Conservation (phyloP, 2,797 vertebrate genomes). For the Darevskia mixta region DNA sequence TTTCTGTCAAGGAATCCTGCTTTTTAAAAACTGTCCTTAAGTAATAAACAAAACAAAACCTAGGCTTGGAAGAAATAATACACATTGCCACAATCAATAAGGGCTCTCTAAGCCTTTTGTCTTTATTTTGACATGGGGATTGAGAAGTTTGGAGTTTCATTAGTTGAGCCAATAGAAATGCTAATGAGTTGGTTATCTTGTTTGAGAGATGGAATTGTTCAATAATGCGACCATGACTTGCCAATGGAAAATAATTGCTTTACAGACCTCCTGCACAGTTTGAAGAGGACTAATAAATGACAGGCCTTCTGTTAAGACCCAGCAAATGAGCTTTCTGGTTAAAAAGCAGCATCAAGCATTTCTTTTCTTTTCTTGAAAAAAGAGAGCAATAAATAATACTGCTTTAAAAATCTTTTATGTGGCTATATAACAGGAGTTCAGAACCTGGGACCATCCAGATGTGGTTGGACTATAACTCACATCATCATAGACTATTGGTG, state of each 20-base stretch:
- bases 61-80: slow-evolving; percentile 15
- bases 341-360: neutral
- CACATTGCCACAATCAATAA: slow-evolving; percentile 33
- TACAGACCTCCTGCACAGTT: slow-evolving; percentile 4
- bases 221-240: slow-evolving; percentile 40
- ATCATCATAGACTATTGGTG: too few species aligned
- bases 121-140: slow-evolving; percentile 36
- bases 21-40: slow-evolving; percentile 8
- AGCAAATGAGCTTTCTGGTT: slow-evolving; percentile 20
- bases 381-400: neutral
- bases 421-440: neutral
- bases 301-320: slow-evolving; percentile 13
- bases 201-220: slow-evolving; percentile 40
- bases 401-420: neutral
- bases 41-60: slow-evolving; percentile 3
- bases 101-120: slow-evolving; percentile 28
- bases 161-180: slow-evolving; percentile 53
- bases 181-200: slow-evolving; percentile 51
- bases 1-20: fast-evolving
- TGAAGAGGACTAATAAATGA: slow-evolving; percentile 29
- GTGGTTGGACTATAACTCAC: too few species aligned
- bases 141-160: slow-evolving; percentile 51
- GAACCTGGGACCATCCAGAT: too few species aligned
- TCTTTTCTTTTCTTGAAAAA: neutral
- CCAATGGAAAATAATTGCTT: slow-evolving; percentile 41